Evolutionary conservation across 1,140 invertebrate species (phyloP).

Genomic region (Drosophila nigromelanica): DNA sequence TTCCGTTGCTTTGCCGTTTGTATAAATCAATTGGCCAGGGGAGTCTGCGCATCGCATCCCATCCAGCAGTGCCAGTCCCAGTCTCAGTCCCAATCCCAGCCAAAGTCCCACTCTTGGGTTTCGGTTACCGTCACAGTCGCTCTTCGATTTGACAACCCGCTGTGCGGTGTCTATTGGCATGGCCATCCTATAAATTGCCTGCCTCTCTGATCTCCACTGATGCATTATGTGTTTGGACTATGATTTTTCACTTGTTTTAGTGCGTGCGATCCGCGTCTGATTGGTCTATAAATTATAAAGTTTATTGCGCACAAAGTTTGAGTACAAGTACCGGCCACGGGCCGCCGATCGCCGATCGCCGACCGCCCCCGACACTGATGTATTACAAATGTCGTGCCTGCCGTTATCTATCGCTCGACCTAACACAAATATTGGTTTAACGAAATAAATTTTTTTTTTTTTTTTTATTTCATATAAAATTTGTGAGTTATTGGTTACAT

Average conservation of each 20-base stretch:
- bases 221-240: conserved; percentile 81
- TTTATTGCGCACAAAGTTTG: conserved; percentile 60
- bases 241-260: conserved; percentile 80
- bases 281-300: conserved; percentile 77
- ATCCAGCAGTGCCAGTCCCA: neutral
- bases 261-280: conserved; percentile 71
- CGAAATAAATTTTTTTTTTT: conserved; percentile 34
- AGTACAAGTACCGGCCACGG: neutral
- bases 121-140: conserved; percentile 19
- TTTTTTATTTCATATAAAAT: conserved; percentile 5
- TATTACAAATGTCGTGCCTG: conserved; percentile 57
- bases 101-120: neutral
- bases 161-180: conserved; percentile 76
- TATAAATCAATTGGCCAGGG: conserved; percentile 78
- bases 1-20: conserved; percentile 81
- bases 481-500: conserved; percentile 30
- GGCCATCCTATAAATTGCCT: conserved; percentile 77
- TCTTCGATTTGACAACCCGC: conserved; percentile 66
- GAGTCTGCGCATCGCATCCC: conserved; percentile 14
- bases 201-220: conserved; percentile 54
- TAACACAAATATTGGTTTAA: conserved; percentile 64
- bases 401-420: conserved; percentile 20
- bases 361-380: conserved; percentile 72
- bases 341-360: neutral
- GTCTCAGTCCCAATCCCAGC: too few relatives aligned